A percentile compares a stretch with the other conserved stretches of the same genome.
Conservation (phyloP, 2,888 invertebrate species). For the Drosophila infuscata region DNA sequence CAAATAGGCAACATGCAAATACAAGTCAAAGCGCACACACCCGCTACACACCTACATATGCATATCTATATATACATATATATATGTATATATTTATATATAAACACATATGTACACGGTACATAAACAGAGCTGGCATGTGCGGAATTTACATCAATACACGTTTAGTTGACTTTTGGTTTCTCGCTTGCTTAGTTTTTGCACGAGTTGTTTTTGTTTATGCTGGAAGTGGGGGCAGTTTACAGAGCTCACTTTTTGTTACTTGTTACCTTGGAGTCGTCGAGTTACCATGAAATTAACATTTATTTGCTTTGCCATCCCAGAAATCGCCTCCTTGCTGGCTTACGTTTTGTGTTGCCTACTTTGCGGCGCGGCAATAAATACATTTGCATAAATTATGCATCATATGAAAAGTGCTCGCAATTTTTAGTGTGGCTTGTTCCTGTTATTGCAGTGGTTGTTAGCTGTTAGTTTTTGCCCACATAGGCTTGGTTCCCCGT, state of each 20-base stretch:
- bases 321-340: not conserved
- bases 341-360: slow-evolving; percentile 31
- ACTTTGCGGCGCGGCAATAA: slow-evolving; percentile 62
- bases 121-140: slow-evolving; percentile 3
- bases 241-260: slow-evolving; percentile 35
- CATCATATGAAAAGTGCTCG: slow-evolving; percentile 53
- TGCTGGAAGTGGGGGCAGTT: not conserved
- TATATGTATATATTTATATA: not conserved
- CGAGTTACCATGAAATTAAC: slow-evolving; percentile 72
- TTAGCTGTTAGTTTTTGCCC: slow-evolving; percentile 33
- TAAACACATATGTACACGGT: not conserved
- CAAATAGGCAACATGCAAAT: slow-evolving; percentile 57
- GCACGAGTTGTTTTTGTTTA: slow-evolving; percentile 38
- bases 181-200: slow-evolving; percentile 40
- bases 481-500: slow-evolving; percentile 13
- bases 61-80: no score
- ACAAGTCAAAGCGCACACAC: slow-evolving; percentile 40
- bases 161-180: slow-evolving; percentile 68
- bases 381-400: slow-evolving; percentile 77
- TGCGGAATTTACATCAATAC: slow-evolving; percentile 46
- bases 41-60: slow-evolving; percentile 2
- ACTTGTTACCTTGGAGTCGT: slow-evolving; percentile 53
- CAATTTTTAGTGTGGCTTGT: slow-evolving; percentile 29
- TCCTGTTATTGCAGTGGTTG: slow-evolving; percentile 26
- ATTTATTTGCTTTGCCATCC: slow-evolving; percentile 70